Conservation (phyloP, 2,113 vertebrate genomes). For the Nettapus auritus region DNA sequence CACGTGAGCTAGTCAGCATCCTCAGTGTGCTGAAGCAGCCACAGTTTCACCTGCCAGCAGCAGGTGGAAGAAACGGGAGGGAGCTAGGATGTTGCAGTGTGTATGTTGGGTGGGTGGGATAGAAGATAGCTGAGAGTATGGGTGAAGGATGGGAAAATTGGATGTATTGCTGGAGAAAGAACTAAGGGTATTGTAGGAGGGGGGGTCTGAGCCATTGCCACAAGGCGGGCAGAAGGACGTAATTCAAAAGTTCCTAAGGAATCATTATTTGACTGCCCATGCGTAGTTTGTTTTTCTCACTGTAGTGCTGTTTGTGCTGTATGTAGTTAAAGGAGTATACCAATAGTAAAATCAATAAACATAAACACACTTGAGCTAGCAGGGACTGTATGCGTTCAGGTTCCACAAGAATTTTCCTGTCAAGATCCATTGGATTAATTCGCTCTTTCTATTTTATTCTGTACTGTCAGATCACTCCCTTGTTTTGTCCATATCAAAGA, state of each 20-base stretch:
- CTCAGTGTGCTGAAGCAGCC: background rate
- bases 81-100: background rate
- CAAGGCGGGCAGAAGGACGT: background rate
- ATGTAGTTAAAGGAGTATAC: background rate
- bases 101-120: background rate
- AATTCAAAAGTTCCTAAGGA: background rate
- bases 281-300: background rate
- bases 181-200: background rate
- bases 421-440: background rate
- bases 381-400: background rate
- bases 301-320: background rate
- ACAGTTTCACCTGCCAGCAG: background rate
- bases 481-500: background rate
- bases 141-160: background rate
- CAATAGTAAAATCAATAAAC: background rate
- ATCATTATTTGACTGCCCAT: background rate
- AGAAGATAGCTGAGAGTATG: background rate
- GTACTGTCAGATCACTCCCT: background rate
- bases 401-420: background rate
- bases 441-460: background rate
- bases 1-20: background rate
- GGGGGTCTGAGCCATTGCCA: background rate
- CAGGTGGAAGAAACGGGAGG: background rate
- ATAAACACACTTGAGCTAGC: background rate
- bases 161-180: background rate